A percentile compares a stretch with the other conserved stretches of the same genome.
These are phyloP conservation scores for Gasterosteus nipponicus DNA, from an alignment of 2,113 vertebrate genomes.

Conservation along the genomic window DNA sequence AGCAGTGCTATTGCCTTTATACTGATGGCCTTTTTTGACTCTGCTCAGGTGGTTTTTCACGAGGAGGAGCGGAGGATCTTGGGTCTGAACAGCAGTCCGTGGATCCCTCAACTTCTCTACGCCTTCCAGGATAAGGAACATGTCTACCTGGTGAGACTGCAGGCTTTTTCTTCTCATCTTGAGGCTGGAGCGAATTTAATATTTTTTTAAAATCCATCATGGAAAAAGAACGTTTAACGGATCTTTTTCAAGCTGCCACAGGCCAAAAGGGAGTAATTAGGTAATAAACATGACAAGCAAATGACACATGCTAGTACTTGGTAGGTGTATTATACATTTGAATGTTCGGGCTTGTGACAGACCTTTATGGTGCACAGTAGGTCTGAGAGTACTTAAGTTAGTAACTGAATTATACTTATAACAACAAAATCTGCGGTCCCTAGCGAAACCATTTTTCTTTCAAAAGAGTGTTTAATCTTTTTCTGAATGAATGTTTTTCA, in stretches of 20 bases:
- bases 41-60: slow-evolving; percentile 87
- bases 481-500: neutral
- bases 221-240: neutral
- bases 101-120: slow-evolving; percentile 92
- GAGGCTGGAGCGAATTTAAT: neutral
- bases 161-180: neutral
- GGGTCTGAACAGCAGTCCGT: slow-evolving; percentile 86
- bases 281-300: slow-evolving; percentile 11
- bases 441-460: neutral
- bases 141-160: slow-evolving; percentile 90
- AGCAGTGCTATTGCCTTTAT: slow-evolving; percentile 3
- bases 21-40: slow-evolving; percentile 11
- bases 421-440: neutral
- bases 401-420: neutral
- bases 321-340: neutral
- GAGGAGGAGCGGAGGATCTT: slow-evolving; percentile 92
- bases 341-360: neutral
- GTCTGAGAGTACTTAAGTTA: neutral
- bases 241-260: neutral
- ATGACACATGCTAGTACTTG: neutral
- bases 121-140: slow-evolving; percentile 94
- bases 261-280: neutral
- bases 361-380: neutral
- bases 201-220: neutral
- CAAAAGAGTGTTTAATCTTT: neutral